Conservation (phyloP, 53 echinoderm and acorn worm genomes). For the Echinarachnius parma region DNA sequence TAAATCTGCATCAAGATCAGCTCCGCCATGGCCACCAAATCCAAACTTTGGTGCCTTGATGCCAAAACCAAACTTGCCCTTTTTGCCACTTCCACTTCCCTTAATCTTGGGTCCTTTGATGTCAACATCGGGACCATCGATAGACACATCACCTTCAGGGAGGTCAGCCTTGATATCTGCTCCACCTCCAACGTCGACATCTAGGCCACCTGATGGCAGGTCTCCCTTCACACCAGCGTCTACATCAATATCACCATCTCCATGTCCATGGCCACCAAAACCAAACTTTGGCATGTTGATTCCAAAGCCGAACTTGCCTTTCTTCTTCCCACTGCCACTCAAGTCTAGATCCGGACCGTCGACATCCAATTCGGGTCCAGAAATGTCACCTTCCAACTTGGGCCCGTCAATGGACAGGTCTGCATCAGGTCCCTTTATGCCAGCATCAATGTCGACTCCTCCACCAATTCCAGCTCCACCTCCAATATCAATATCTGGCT, state of each 20-base stretch:
- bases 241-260: constrained; percentile 29
- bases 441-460: constrained; percentile 4
- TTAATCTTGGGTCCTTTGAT: neutral
- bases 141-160: constrained; percentile 31
- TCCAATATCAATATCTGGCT: constrained; percentile 32
- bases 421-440: constrained; percentile 31
- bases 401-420: constrained; percentile 32
- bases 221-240: constrained; percentile 43
- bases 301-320: constrained; percentile 23
- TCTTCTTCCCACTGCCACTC: constrained; percentile 2
- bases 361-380: constrained; percentile 17
- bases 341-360: neutral
- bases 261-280: constrained; percentile 24
- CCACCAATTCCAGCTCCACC: constrained; percentile 29
- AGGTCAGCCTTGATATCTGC: constrained; percentile 25
- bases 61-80: constrained; percentile 23
- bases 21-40: constrained; percentile 7
- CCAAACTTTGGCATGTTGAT: constrained; percentile 37
- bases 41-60: constrained; percentile 33
- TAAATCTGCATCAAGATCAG: constrained; percentile 13
- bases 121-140: constrained; percentile 14
- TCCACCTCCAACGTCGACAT: constrained; percentile 27
- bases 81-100: neutral
- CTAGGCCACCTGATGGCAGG: constrained; percentile 41
- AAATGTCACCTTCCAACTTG: constrained; percentile 31